phyloP scores from a whole-genome alignment of 1,140 invertebrate genomes.

The Drosophila yakuba region DNA sequence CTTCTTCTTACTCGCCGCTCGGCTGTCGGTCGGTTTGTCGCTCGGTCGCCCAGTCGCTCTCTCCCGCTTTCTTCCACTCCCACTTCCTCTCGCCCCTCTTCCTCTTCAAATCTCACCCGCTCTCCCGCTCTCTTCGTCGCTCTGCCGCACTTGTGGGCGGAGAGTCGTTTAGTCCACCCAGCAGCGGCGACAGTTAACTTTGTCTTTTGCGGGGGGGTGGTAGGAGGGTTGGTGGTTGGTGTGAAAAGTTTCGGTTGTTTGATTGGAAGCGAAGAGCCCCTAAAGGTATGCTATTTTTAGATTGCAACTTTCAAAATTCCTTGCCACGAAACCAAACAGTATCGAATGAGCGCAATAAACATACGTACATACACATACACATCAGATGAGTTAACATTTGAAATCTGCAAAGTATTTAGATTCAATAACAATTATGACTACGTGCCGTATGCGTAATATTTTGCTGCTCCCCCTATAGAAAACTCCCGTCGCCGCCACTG shows the following conservation, averaged over 20 bases:
- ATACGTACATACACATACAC: too few species aligned
- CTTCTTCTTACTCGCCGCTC: constrained; percentile 15
- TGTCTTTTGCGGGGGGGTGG: not conserved
- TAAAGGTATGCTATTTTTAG: constrained; percentile 36
- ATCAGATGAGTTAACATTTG: not conserved
- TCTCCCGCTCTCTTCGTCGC: not conserved
- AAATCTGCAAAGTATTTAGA: not conserved
- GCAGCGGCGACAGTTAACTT: constrained; percentile 34
- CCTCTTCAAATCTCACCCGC: not conserved
- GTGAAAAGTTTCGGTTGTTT: not conserved
- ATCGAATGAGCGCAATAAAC: too few species aligned
- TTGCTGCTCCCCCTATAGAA: not conserved
- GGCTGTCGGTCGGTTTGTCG: constrained; percentile 45
- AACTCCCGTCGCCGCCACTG: constrained; percentile 18
- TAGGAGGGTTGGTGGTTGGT: not conserved
- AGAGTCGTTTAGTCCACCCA: constrained; percentile 37
- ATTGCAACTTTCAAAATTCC: not conserved
- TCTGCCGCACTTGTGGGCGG: constrained; percentile 20
- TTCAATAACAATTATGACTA: not conserved
- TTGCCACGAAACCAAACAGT: too few species aligned
- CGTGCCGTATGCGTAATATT: constrained; percentile 18
- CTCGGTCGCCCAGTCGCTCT: constrained; percentile 17
- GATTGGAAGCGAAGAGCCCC: constrained; percentile 4
- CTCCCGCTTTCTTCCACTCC: not conserved
- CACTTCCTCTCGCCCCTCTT: too few species aligned